A percentile compares a stretch with the other conserved stretches of the same genome.
Evolutionary conservation across 2,888 invertebrate genomes (phyloP).

Genomic region (Leptinotarsa juncta): DNA sequence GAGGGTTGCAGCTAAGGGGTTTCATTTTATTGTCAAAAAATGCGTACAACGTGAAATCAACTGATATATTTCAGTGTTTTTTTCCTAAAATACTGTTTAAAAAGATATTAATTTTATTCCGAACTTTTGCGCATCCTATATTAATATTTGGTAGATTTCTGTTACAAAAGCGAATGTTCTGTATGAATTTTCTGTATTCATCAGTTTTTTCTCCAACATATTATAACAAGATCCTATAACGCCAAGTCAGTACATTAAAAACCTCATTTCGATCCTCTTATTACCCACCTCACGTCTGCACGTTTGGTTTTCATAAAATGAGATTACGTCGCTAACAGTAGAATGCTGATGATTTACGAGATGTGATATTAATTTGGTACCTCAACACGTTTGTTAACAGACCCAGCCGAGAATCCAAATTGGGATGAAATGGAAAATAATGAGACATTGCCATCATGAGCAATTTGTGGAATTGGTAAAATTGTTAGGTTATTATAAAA

Average conservation of each 20-base stretch:
- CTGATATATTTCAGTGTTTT: no score
- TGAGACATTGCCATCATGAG: not conserved
- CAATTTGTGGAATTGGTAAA: not conserved
- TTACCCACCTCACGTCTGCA: not conserved
- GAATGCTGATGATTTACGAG: slow-evolving; percentile 26
- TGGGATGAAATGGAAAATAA: slow-evolving; percentile 7
- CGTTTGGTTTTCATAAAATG: slow-evolving; percentile 18
- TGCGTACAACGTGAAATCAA: no score
- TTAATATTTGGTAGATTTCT: no score
- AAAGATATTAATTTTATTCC: no score
- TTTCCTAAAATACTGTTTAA: no score
- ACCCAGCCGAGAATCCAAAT: not conserved
- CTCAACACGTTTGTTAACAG: slow-evolving; percentile 3
- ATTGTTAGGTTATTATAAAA: not conserved
- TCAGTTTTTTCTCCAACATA: not conserved
- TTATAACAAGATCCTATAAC: not conserved
- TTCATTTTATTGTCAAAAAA: no score
- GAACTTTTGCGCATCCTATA: no score
- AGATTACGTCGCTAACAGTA: slow-evolving; percentile 10
- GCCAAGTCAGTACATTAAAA: not conserved
- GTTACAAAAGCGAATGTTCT: no score
- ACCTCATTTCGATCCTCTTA: slow-evolving; percentile 1
- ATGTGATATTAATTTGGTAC: slow-evolving; percentile 28
- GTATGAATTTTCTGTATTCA: not conserved
- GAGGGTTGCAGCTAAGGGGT: no score